Evolutionary conservation across 2,888 invertebrate species (phyloP), one percentile per base, ranked within the genome.

Genomic region (Cryptocephalus primarius): DNA sequence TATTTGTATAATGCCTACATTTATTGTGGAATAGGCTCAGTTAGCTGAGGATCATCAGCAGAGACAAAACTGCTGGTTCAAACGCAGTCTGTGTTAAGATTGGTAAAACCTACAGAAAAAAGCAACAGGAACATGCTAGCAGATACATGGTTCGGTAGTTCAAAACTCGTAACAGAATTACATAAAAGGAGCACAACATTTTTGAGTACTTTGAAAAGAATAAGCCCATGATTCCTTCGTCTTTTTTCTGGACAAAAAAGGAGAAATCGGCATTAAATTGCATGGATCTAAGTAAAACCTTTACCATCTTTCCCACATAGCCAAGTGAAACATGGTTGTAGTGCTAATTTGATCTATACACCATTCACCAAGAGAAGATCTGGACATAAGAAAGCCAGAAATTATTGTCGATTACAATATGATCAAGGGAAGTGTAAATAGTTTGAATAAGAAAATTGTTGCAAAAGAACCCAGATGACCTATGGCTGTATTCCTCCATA

Each of bases 381-480:
- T 9, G 6, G 44, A 44, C 8, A 42, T 32, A 8, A 10, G 41
- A 40, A 40, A 8, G 31, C 42, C 42, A 42, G 42, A 42, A 42
- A 42, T 44, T 9, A 44, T 44, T 39, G 44, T 39, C 12, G 44
- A 44, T n/a, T 39, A 44, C 14, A 44, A 44, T 39, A 40, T 44
- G 36, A 39, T 22, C 36, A 44, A 44, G 8, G 43, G 43, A 34
- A 34, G 43, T 33, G 43, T 43, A 8, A 34, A 43, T 43, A 43
- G 33, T 31, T 43, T 34, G 33, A 44, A 39, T 44, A 39, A 14
- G 44, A 39, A 44, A 44, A 39, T 39, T 40, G 39, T 44, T 44
- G 44, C 32, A 39, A 39, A 32, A 44, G 44, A 39, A 44, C 44
- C 39, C 38, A 44, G 44, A 39, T 44, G 44, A 39, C n/a, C 44